These are phyloP conservation scores for Syncerus caffer DNA, from an alignment of 2,797 vertebrate species.

Conservation along the genomic window DNA sequence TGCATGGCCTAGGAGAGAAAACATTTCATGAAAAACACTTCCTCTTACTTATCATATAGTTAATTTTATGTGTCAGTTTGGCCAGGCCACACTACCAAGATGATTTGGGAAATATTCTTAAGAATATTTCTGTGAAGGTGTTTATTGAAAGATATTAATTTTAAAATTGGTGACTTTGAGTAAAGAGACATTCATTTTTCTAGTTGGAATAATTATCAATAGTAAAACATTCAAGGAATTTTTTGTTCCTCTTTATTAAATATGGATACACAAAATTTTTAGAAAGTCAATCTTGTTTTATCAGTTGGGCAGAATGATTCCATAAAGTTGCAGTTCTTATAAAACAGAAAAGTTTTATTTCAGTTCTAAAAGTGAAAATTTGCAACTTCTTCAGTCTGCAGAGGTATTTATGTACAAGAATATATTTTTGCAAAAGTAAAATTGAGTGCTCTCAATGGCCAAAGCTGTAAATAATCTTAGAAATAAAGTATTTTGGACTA, in stretches of 20 bases:
- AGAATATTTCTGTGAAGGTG: background rate
- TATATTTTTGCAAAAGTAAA: background rate
- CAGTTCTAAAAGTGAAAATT: background rate
- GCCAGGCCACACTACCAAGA: background rate
- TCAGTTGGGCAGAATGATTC: background rate
- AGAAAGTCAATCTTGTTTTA: background rate
- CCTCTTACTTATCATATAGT: background rate
- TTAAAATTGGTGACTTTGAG: background rate
- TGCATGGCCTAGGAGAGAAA: background rate
- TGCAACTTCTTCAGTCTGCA: background rate
- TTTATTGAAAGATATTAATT: background rate
- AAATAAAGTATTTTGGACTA: background rate
- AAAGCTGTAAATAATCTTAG: background rate
- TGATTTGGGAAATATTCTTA: background rate
- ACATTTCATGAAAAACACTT: background rate
- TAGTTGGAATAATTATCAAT: background rate
- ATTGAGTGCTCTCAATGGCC: background rate
- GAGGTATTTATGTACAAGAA: background rate
- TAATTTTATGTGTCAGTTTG: background rate
- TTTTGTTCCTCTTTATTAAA: background rate
- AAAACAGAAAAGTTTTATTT: background rate
- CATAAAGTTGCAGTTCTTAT: background rate
- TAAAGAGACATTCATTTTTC: background rate
- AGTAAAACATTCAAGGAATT: background rate
- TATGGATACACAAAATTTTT: background rate